These are phyloP conservation scores for Pipistrellus pipistrellus DNA, from an alignment of 2,797 vertebrate genomes.

Conservation along the genomic window DNA sequence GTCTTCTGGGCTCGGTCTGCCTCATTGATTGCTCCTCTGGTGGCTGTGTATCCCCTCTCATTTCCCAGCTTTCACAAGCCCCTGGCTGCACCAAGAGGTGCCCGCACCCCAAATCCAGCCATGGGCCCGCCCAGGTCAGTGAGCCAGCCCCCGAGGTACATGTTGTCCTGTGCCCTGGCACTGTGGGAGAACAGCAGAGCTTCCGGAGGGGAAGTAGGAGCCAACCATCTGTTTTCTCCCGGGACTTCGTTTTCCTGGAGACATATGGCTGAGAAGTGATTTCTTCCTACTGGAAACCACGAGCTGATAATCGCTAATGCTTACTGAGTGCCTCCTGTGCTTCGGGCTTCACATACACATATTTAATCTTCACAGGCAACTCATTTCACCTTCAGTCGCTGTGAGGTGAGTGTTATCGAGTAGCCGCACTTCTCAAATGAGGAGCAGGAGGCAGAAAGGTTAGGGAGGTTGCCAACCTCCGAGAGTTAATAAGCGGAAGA, in stretches of 20 bases:
- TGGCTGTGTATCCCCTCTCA: background rate
- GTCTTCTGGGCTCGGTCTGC: background rate
- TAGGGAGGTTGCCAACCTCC: background rate
- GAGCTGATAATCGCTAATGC: background rate
- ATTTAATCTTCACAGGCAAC: background rate
- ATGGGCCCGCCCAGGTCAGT: too few relatives aligned
- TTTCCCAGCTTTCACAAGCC: background rate
- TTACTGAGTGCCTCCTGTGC: background rate
- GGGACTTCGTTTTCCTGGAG: constrained; percentile 24
- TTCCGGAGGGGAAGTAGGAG: background rate
- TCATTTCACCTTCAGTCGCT: background rate
- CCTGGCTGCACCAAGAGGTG: background rate
- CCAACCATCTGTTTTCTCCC: background rate
- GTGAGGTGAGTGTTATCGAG: background rate
- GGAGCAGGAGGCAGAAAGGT: background rate
- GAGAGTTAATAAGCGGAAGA: background rate
- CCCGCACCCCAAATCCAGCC: background rate
- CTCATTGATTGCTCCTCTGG: background rate
- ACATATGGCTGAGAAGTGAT: background rate
- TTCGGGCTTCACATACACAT: background rate
- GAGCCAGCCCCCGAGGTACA: background rate
- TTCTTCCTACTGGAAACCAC: background rate
- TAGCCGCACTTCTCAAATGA: background rate
- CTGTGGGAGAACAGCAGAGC: background rate
- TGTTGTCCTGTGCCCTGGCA: background rate